Percentiles rank a stretch among this genome's conserved stretches.
phyloP scores from a whole-genome alignment of 2,888 invertebrate species.

The Sesamia inferens region DNA sequence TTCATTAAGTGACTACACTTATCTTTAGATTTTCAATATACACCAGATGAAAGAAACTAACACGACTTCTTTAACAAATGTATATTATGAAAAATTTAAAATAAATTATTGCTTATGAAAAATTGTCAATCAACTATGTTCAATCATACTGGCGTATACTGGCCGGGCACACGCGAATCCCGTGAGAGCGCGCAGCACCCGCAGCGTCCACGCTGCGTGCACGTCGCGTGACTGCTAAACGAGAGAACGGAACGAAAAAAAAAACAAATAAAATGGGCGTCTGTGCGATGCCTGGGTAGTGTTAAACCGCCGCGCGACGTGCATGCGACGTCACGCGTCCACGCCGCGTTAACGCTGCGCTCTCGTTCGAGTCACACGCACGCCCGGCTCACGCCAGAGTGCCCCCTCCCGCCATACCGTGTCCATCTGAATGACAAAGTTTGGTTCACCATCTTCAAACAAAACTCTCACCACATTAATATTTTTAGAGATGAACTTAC shows the following conservation, averaged over 20 bases:
- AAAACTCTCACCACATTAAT: slow-evolving; percentile 24
- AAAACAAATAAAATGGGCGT: slow-evolving; percentile 49
- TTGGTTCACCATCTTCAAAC: slow-evolving; percentile 50
- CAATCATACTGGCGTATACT: slow-evolving; percentile 37
- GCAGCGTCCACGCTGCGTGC: slow-evolving; percentile 43
- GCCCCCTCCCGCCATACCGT: slow-evolving; percentile 53
- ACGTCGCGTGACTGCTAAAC: slow-evolving; percentile 56
- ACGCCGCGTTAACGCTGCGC: slow-evolving; percentile 40
- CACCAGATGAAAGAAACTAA: slow-evolving; percentile 37
- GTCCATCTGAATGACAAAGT: slow-evolving; percentile 56
- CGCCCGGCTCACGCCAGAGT: slow-evolving; percentile 44
- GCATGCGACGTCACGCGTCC: slow-evolving; percentile 42
- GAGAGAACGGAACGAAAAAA: slow-evolving; percentile 53
- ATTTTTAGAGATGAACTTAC: slow-evolving; percentile 85
- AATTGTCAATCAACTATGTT: slow-evolving; percentile 5
- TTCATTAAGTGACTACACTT: slow-evolving; percentile 50
- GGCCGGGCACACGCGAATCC: slow-evolving; percentile 36
- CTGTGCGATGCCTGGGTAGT: slow-evolving; percentile 51
- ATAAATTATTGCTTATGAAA: slow-evolving; percentile 3
- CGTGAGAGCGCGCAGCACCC: slow-evolving; percentile 36
- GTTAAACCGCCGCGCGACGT: slow-evolving; percentile 53
- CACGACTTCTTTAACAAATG: background rate
- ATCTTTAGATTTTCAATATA: slow-evolving; percentile 43
- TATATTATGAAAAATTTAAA: background rate
- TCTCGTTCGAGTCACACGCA: slow-evolving; percentile 37